phyloP scores from a whole-genome alignment of 2,113 vertebrate genomes.

The Nyctereutes procyonoides region DNA sequence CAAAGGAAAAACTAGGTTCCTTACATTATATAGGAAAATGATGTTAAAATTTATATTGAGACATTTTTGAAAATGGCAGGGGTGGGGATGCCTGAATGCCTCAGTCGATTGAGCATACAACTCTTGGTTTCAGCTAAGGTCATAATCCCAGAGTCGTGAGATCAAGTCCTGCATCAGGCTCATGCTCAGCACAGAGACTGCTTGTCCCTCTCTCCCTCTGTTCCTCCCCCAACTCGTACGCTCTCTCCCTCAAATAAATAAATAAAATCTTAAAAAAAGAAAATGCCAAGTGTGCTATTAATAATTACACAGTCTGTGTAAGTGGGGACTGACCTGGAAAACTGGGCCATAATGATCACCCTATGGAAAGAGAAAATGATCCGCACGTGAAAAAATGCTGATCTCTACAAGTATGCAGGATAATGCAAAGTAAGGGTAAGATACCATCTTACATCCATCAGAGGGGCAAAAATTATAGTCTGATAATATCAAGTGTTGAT shows the following conservation, averaged over 20 bases:
- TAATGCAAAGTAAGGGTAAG: background rate
- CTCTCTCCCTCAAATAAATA: background rate
- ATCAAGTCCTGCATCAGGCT: background rate
- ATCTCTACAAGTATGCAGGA: background rate
- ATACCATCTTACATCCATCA: background rate
- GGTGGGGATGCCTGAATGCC: background rate
- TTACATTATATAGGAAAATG: background rate
- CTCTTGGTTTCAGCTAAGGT: background rate
- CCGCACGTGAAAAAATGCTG: background rate
- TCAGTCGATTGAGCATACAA: background rate
- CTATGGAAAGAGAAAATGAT: background rate
- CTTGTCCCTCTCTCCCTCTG: background rate
- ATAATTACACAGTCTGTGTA: background rate
- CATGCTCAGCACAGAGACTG: background rate
- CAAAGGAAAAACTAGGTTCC: background rate
- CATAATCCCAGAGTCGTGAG: background rate
- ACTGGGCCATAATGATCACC: background rate
- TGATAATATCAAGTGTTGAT: background rate
- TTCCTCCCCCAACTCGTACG: background rate
- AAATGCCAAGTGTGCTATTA: background rate
- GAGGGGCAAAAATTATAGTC: background rate
- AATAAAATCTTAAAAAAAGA: background rate
- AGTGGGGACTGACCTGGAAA: background rate
- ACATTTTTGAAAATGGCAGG: background rate
- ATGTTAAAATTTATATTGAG: background rate